Evolutionary conservation across 2,797 vertebrate genomes (phyloP).

Genomic region (Enteromius fasciolatus): DNA sequence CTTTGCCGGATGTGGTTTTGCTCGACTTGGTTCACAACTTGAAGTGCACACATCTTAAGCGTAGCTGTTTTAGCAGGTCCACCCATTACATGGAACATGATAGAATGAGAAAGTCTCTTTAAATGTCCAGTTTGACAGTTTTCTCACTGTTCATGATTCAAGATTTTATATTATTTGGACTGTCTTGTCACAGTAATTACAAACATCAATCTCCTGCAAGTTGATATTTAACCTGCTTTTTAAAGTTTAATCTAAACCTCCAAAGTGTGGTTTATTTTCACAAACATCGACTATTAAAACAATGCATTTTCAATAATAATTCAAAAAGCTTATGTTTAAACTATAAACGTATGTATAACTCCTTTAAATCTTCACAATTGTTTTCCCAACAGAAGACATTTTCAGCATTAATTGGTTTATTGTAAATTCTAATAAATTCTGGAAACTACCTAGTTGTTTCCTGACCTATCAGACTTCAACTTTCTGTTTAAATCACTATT

Average conservation of each 20-base stretch:
- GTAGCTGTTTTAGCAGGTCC: slow-evolving; percentile 54
- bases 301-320: not conserved
- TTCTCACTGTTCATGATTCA: not conserved
- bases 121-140: not conserved
- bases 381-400: not conserved
- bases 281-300: not conserved
- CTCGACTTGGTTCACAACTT: slow-evolving; percentile 64
- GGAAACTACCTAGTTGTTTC: too few species aligned
- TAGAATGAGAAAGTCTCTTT: not conserved
- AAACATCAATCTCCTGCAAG: not conserved
- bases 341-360: not conserved
- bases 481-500: not conserved
- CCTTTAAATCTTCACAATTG: not conserved
- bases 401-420: not conserved
- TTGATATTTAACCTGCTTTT: not conserved
- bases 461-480: too few species aligned
- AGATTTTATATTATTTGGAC: not conserved
- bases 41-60: slow-evolving; percentile 64
- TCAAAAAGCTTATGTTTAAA: too few species aligned
- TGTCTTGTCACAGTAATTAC: not conserved
- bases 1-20: slow-evolving; percentile 83
- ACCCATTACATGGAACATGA: slow-evolving; percentile 53
- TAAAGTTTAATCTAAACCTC: not conserved
- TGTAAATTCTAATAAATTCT: not conserved
- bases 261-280: not conserved